A percentile compares a stretch with the other conserved stretches of the same genome.
These are phyloP conservation scores for Diadegma fenestrale DNA, from an alignment of 2,888 invertebrate species.

Conservation along the genomic window DNA sequence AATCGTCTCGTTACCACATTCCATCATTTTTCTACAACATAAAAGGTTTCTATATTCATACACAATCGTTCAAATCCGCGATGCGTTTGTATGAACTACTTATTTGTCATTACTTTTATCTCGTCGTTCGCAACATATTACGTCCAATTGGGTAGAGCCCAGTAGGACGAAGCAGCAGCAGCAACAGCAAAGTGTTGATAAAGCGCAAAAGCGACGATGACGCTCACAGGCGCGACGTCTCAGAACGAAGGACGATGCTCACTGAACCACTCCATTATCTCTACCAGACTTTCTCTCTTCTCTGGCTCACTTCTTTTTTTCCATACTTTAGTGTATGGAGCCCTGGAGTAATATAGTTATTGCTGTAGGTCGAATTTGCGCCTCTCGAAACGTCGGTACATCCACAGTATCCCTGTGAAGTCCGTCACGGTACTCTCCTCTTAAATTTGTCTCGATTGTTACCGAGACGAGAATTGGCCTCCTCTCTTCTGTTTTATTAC, in stretches of 20 bases:
- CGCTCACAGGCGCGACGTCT: slow-evolving; percentile 41
- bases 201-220: slow-evolving; percentile 60
- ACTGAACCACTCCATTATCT: slow-evolving; percentile 47
- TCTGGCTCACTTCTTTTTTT: slow-evolving; percentile 18
- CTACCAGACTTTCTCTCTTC: slow-evolving; percentile 53
- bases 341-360: slow-evolving; percentile 42
- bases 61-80: slow-evolving; percentile 12
- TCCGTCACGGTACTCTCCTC: slow-evolving; percentile 46
- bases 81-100: slow-evolving; percentile 42
- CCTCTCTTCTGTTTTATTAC: slow-evolving; percentile 34
- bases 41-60: slow-evolving; percentile 31
- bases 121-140: slow-evolving; percentile 68
- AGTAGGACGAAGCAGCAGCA: slow-evolving; percentile 45
- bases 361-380: slow-evolving; percentile 33
- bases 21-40: neutral
- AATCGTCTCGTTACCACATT: neutral
- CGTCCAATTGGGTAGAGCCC: slow-evolving; percentile 73
- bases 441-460: slow-evolving; percentile 43
- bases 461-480: slow-evolving; percentile 39
- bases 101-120: slow-evolving; percentile 46
- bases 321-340: slow-evolving; percentile 30
- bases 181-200: slow-evolving; percentile 56
- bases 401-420: slow-evolving; percentile 41
- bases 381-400: slow-evolving; percentile 31
- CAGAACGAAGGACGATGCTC: slow-evolving; percentile 45